phyloP scores from a whole-genome alignment of 64 coral and sea anemone species.

The Astreopora myriophthalma region DNA sequence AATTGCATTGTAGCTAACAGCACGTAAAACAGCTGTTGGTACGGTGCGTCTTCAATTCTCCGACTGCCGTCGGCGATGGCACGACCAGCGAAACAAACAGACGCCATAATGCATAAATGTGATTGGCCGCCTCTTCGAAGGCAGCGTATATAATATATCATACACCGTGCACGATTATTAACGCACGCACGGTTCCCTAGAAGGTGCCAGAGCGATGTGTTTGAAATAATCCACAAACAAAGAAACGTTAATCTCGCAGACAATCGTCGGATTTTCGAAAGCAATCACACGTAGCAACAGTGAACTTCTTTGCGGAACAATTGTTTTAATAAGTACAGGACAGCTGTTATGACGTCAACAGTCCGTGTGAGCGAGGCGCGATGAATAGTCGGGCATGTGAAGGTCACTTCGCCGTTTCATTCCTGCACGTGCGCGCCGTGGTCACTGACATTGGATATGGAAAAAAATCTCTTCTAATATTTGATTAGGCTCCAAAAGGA shows the following conservation, averaged over 20 bases:
- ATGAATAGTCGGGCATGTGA: not conserved
- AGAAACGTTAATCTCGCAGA: not conserved
- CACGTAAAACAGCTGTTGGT: not conserved
- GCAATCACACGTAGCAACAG: not conserved
- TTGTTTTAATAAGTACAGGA: not conserved
- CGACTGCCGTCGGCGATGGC: not conserved
- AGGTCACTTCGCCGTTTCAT: conserved; percentile 26
- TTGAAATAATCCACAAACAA: not conserved
- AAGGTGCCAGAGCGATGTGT: not conserved
- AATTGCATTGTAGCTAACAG: not conserved
- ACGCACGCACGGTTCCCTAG: not conserved
- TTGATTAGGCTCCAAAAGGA: conserved; percentile 22
- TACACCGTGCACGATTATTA: not conserved
- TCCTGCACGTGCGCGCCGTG: conserved; percentile 2
- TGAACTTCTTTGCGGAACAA: not conserved
- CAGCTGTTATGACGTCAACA: conserved; percentile 17
- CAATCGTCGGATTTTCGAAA: not conserved
- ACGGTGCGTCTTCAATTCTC: not conserved
- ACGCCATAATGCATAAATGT: not conserved
- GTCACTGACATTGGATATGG: conserved; percentile 17
- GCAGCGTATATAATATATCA: not conserved
- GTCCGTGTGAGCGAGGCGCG: not conserved
- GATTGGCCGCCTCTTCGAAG: not conserved
- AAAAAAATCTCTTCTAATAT: conserved; percentile 17
- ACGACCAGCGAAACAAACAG: not conserved